Base-by-base conservation (phyloP, 2,113 vertebrate species). In the Acanthisitta chloris region DNA sequence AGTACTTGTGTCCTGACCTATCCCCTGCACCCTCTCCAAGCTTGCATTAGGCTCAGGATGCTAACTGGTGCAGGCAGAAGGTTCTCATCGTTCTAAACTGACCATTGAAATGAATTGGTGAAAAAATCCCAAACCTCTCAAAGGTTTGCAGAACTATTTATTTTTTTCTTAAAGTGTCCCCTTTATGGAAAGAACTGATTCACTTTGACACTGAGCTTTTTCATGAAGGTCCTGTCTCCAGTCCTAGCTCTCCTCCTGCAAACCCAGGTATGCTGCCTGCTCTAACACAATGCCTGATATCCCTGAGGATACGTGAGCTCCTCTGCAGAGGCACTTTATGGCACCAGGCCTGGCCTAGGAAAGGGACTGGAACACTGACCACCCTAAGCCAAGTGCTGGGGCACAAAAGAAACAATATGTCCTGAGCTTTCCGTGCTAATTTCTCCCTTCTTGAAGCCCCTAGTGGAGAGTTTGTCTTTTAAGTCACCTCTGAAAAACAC, bases 261-360 rank as follows among this genome's bases (percentile, higher is more conserved):
- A 48, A 23, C 17, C 20, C 3, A 2, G 24, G 34, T 5, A 21
- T 1, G 28, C 62, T 69, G 40, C 54, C 34, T 73, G 62, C 80
- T 52, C 67, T 29, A 40, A 65, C 28, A 69, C 58, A 29, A n/a
- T 2, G 14, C 0, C 0, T 1, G 0, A 9, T 9, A 36, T 38
- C 36, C 25, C 66, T 31, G 55, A 8, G 65, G 70, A 45, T 4
- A 1, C 1, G 36, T 62, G 54, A 62, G 14, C 58, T 72, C 49
- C 42, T 77, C 31, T 1, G 5, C 66, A 52, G 48, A 58, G 33
- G 38, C 33, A 62, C 42, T 66, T 78, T 1, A 54, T 25, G 34
- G 58, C 57, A 80, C 26, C 43, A 77, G 52, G 38, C 58, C 34
- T 65, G 77, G 34, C 52, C 36, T 28, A 46, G 12, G 31, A 54